Base-by-base conservation (phyloP, 1,140 invertebrate species). In the Ylistrum balloti region DNA sequence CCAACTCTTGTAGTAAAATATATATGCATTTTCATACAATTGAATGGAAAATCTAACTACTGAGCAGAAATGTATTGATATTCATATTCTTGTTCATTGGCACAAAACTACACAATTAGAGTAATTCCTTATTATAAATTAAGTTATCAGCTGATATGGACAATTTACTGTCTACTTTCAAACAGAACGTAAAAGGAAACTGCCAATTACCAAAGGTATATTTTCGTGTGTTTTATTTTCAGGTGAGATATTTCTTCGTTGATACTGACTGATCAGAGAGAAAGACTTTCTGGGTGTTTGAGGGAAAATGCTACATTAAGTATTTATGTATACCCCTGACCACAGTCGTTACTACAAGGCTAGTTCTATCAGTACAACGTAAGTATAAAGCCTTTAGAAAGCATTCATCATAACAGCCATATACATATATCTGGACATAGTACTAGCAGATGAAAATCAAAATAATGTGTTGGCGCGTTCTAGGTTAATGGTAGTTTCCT, bases 401-500 rank as follows among this genome's bases (percentile, higher is more conserved):
- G 22, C 56, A 74, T 74, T 74, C 56, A 74, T 74, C 56, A 74
- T 74, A 28, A 74, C 1, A 74, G n/a, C n/a, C 22, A 28, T 74
- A 74, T 45, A 45, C 28, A 74, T 74, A 74, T 74, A 74, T 74
- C 56, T 74, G 56, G 56, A 74, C 56, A 74, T n/a, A 74, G 56
- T 74, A 74, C 56, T 74, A 74, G 56, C 56, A 74, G 56, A 74
- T 74, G 56, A 74, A 28, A 74, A 74, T 74, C 56, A 74, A 74
- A 74, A 74, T 74, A 74, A 74, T 74, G 56, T 74, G 56, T 74
- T 74, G 56, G 56, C 56, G 56, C 56, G 56, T 74, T 74, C 56
- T 74, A 28, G 56, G 56, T 74, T 74, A 74, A 74, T 74, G 56
- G 56, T 74, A 11, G 56, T 74, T 74, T 74, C 5, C 56, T 74